Conservation (phyloP, 2,113 vertebrate species). For the Menidia beryllina region DNA sequence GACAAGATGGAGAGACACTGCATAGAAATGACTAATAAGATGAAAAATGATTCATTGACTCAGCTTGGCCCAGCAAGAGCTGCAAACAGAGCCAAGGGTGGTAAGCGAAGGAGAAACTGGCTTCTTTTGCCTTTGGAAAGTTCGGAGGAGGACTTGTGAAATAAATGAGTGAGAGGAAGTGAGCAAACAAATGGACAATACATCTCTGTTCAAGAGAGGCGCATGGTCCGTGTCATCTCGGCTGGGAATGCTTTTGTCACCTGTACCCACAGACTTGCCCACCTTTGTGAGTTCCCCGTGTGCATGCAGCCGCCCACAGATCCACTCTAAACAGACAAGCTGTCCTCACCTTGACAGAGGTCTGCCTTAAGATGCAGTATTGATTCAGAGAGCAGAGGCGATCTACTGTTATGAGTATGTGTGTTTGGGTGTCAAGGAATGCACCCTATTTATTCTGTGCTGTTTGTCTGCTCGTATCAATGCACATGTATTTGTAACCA, state of each 20-base stretch:
- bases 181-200: conserved; percentile 12
- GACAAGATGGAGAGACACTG: conserved; percentile 62
- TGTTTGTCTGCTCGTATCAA: conserved; percentile 49
- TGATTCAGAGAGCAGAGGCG: conserved; percentile 62
- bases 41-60: conserved; percentile 74
- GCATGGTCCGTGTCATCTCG: conserved; percentile 24
- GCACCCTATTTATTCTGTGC: conserved; percentile 43
- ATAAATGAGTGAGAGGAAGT: conserved; percentile 32
- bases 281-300: not conserved
- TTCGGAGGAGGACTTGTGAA: conserved; percentile 50
- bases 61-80: conserved; percentile 57
- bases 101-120: conserved; percentile 54
- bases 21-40: conserved; percentile 73
- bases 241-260: conserved; percentile 28
- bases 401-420: conserved; percentile 10
- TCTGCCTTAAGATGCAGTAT: conserved; percentile 67
- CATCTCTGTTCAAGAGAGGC: conserved; percentile 39
- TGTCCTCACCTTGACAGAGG: conserved; percentile 65
- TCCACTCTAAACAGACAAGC: conserved; percentile 35
- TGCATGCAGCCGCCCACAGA: conserved; percentile 18
- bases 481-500: conserved; percentile 31
- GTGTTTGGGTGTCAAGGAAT: conserved; percentile 14
- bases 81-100: conserved; percentile 55
- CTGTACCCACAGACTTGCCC: not conserved
- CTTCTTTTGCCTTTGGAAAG: conserved; percentile 52